These are phyloP conservation scores for Oscarella lobularis DNA, from an alignment of 37 sponge, comb jelly and placozoan genomes.

Conservation along the genomic window DNA sequence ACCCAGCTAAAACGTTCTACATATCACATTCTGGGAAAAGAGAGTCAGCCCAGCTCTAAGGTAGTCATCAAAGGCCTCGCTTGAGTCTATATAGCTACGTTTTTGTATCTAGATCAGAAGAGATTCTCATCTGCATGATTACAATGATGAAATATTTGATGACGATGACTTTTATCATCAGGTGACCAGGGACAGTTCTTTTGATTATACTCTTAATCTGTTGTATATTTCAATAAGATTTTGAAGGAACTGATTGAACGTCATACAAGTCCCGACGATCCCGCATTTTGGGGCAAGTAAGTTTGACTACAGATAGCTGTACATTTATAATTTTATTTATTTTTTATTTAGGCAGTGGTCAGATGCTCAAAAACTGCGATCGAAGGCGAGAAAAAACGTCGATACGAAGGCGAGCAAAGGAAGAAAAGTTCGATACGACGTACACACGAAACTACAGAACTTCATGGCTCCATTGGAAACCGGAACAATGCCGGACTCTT, in stretches of 20 bases:
- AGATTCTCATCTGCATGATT: constrained; percentile 51
- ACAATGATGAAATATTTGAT: constrained; percentile 82
- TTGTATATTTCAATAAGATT: constrained; percentile 19
- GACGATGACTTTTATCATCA: constrained; percentile 93
- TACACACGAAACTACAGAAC: constrained; percentile 68
- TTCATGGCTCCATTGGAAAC: constrained; percentile 76
- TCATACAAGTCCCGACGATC: constrained; percentile 46
- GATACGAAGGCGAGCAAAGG: constrained; percentile 95
- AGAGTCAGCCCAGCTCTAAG: no score
- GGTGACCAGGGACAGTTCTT: constrained; percentile 25
- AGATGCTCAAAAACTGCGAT: constrained; percentile 54
- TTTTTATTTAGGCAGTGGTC: constrained; percentile 46
- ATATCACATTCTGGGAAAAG: constrained; percentile 34
- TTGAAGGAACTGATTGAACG: constrained; percentile 55
- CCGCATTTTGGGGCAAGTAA: constrained; percentile 57
- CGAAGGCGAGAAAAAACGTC: constrained; percentile 62
- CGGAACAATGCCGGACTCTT: constrained; percentile 30
- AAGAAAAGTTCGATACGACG: constrained; percentile 75
- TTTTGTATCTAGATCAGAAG: constrained; percentile 12
- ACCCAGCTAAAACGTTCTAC: constrained; percentile 56
- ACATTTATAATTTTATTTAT: neutral
- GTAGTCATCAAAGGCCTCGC: no score
- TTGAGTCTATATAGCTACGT: neutral
- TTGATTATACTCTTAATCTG: neutral
- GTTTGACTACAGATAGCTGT: neutral